Base-by-base conservation (phyloP, 1,140 invertebrate genomes). In the Matsumurasca onukii region DNA sequence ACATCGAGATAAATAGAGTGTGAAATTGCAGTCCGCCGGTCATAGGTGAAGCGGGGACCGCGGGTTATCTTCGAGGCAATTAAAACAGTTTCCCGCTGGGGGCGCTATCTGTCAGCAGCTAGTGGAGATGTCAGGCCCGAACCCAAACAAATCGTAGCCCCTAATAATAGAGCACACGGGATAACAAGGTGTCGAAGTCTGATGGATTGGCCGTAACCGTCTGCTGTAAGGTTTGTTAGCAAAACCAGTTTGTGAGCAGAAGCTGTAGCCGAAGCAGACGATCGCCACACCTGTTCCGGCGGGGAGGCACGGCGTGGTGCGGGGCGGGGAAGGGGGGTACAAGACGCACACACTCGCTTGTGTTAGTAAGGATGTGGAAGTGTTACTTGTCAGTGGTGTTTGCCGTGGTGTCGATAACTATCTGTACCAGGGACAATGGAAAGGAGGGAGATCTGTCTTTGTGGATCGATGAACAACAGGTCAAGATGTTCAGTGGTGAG, bases 381-480 rank as follows among this genome's bases (percentile, higher is more conserved):
- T 22, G 55, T 59, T 24, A 59, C 22, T 59, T 22, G 55, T 25
- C 20, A 12, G 24, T 59, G 13, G 55, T 29, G 24, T 22, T 22
- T 59, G 55, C 24, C 3, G 24, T 27, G 5, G 27, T 24, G 27
- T 34, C 51, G 15, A n/a, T n/a, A 34, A 25, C 31, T 22, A 20
- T 22, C 15, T 45, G 34, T 48, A 73, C 30, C 76, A 65, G 62
- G 24, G 65, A 63, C 31, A 70, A 79, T 68, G 78, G 78, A 48
- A 29, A 29, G 3, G 73, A 76, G 72, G 85, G 85, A 51, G 90
- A 91, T 77, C 84, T 94, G 45, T 91, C 91, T 29, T 81, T 95
- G 30, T 95, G 92, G 92, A 93, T 95, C 73, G 91, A 93, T 77
- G 88, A 92, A 73, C 89, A 92, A 71, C 92, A 94, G 82, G 90